phyloP scores from a whole-genome alignment of 1,140 invertebrate genomes.

The Triops cancriformis region DNA sequence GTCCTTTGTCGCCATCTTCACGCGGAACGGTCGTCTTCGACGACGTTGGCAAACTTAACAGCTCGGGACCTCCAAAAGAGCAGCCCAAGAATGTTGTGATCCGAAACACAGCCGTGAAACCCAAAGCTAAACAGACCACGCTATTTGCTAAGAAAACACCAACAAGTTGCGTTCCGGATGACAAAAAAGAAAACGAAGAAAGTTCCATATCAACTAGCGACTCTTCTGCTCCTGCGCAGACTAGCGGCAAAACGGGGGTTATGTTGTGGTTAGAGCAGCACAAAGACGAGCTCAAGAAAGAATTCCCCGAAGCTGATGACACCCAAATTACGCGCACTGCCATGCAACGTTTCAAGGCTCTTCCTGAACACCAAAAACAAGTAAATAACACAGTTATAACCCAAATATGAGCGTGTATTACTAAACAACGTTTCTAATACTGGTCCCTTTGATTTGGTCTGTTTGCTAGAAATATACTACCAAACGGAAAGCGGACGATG shows the following conservation, averaged over 20 bases:
- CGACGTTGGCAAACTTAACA: neutral
- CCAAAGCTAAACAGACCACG: slow-evolving; percentile 23
- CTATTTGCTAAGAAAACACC: slow-evolving; percentile 26
- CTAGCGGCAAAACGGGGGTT: slow-evolving; percentile 41
- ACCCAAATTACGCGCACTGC: slow-evolving; percentile 47
- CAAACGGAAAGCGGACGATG: slow-evolving; percentile 20
- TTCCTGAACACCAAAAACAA: slow-evolving; percentile 10
- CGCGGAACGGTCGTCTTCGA: slow-evolving; percentile 16
- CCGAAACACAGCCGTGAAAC: slow-evolving; percentile 17
- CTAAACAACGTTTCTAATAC: neutral
- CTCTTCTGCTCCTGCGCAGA: slow-evolving; percentile 19
- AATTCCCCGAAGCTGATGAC: slow-evolving; percentile 46
- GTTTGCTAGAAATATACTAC: neutral
- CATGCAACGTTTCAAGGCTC: slow-evolving; percentile 40
- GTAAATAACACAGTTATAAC: neutral
- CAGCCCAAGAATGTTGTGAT: neutral
- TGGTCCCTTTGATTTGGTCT: neutral
- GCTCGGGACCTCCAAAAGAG: neutral
- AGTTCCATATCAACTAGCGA: slow-evolving; percentile 31
- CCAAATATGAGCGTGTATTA: neutral
- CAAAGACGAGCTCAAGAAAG: slow-evolving; percentile 44
- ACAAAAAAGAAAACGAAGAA: slow-evolving; percentile 37
- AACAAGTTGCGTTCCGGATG: neutral
- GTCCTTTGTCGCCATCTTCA: neutral
- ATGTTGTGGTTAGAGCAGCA: slow-evolving; percentile 49